Evolutionary conservation across 2,113 vertebrate species (phyloP).

Genomic region (Ictalurus punctatus): DNA sequence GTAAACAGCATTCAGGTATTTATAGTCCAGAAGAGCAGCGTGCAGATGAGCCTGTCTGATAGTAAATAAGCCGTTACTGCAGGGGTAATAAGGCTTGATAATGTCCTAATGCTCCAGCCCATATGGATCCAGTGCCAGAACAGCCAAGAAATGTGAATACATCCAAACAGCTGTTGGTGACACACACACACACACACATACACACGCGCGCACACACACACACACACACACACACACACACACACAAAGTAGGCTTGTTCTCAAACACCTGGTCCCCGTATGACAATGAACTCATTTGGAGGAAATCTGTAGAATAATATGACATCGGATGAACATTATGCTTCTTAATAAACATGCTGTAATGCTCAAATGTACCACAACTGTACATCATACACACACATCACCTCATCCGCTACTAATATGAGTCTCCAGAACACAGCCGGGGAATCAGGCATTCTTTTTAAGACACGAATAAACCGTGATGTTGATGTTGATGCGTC

Average conservation of each 20-base stretch:
- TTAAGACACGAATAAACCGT: not conserved
- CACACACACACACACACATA: constrained; percentile 25
- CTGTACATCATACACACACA: not conserved
- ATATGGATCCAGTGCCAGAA: constrained; percentile 48
- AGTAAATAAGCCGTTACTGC: constrained; percentile 34
- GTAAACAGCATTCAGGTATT: not conserved
- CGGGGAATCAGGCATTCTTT: not conserved
- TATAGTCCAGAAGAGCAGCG: not conserved
- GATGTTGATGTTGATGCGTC: not conserved
- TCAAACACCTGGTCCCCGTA: constrained; percentile 39
- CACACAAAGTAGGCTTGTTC: constrained; percentile 43
- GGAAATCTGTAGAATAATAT: constrained; percentile 10
- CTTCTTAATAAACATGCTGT: constrained; percentile 29
- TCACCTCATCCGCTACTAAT: not conserved
- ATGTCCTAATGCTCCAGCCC: constrained; percentile 41
- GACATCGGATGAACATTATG: constrained; percentile 28
- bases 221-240: constrained; percentile 40
- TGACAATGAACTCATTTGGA: constrained; percentile 37
- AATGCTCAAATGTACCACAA: constrained; percentile 8
- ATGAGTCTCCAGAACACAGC: not conserved
- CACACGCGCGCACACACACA: constrained; percentile 45
- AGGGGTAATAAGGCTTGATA: constrained; percentile 39
- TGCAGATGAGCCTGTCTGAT: not conserved
- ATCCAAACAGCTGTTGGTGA: constrained; percentile 27
- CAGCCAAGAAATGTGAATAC: constrained; percentile 23